Evolutionary conservation across 2,113 vertebrate species (phyloP), one percentile per base, ranked within the genome.

Genomic region (Microcebus jonahi): DNA sequence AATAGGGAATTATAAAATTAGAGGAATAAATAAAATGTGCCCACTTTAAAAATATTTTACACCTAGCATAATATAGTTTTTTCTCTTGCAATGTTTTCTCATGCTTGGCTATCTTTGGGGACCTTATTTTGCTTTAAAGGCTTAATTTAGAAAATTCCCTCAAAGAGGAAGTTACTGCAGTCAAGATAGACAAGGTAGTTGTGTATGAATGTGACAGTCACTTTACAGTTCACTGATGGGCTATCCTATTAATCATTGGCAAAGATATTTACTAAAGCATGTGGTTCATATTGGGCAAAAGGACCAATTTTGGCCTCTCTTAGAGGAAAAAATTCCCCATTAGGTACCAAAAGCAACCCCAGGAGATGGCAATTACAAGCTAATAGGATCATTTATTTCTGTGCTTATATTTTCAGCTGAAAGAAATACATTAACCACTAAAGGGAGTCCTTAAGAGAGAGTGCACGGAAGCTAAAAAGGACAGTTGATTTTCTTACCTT

Each of bases 381-480:
- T 94, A 95, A 93, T 61, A 97, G 73, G 73, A 76, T 95, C 86
- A 96, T 97, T 97, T 96, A 88, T 97, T 97, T 96, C 76, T 97
- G 86, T 94, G 87, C 93, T 96, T 96, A 82, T 97, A 94, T 96
- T 96, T 97, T 94, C 71, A 91, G 14, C n/a, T 80, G 93, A 94
- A 97, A 94, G 94, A 97, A 97, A 94, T 83, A n/a, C 68, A 95
- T 95, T 96, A 93, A 94, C 88, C 68, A 77, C 73, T 53, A 97
- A 88, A 88, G 88, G 59, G 31, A 90, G 29, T 71, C 23, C 81
- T 82, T 2, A n/a, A 59, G 0, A 92, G 81, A 85, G 48, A 88
- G 11, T 70, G 2, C 21, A 27, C 23, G 94, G 34, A 18, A 94
- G 39, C 27, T 55, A 67, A 95, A 96, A 96, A 55, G 73, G 39